Percentiles rank a stretch among this genome's conserved stretches.
These are phyloP conservation scores for Aurelia aurita DNA, from an alignment of 30 jellyfish, hydroid and myxozoan genomes.

Conservation along the genomic window DNA sequence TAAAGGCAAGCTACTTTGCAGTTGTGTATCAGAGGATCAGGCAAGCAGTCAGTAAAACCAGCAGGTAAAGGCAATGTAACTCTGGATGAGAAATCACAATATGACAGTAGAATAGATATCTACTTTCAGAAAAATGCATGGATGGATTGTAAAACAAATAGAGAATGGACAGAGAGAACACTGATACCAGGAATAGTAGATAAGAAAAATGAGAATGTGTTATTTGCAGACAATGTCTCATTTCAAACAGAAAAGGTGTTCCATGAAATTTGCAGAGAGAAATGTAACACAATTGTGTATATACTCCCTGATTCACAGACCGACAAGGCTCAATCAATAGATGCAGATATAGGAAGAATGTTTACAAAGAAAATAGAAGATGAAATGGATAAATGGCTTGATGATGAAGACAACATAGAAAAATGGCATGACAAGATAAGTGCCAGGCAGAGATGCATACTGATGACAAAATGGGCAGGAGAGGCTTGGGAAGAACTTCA, in stretches of 20 bases:
- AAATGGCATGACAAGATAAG: conserved; percentile 56
- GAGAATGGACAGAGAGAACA: conserved; percentile 56
- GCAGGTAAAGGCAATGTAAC: conserved; percentile 55
- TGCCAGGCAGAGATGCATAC: conserved; percentile 47
- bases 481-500: conserved; percentile 52
- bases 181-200: conserved; percentile 43
- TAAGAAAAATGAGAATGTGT: conserved; percentile 39
- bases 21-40: conserved; percentile 40
- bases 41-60: conserved; percentile 49
- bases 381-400: conserved; percentile 49
- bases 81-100: conserved; percentile 13
- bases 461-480: conserved; percentile 51
- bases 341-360: conserved; percentile 41
- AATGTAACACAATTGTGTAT: conserved; percentile 33
- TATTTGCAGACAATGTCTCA: conserved; percentile 50
- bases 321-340: conserved; percentile 57
- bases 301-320: conserved; percentile 34
- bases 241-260: conserved; percentile 28
- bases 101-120: conserved; percentile 55
- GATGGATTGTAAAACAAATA: conserved; percentile 44
- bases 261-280: conserved; percentile 54
- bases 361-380: conserved; percentile 34
- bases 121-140: too few relatives aligned
- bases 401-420: conserved; percentile 45
- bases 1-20: conserved; percentile 51